Percentiles rank a stretch among this genome's conserved stretches.
Evolutionary conservation across 2,113 vertebrate genomes (phyloP).

Genomic region (Clarias gariepinus): DNA sequence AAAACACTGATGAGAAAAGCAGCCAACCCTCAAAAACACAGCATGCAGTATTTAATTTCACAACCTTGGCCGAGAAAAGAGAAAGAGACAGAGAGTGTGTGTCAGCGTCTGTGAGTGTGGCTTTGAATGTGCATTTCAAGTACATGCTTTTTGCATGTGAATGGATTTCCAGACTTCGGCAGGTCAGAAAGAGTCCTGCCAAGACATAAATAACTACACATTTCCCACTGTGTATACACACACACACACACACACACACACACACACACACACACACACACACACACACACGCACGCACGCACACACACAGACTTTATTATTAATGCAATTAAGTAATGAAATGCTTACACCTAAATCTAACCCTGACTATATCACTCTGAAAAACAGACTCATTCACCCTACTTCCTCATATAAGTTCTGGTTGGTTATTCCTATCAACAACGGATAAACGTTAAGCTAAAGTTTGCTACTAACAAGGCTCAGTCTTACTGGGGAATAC

Average conservation of each 20-base stretch:
- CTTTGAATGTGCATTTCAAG: constrained; percentile 18
- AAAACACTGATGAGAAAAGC: constrained; percentile 34
- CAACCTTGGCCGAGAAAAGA: constrained; percentile 17
- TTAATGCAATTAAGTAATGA: neutral
- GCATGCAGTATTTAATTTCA: constrained; percentile 34
- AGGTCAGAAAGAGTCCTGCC: constrained; percentile 20
- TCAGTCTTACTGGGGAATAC: neutral
- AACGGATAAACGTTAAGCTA: neutral
- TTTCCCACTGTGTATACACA: neutral
- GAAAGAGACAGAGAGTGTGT: constrained; percentile 13
- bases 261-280: constrained; percentile 40
- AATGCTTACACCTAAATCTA: neutral
- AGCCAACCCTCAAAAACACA: constrained; percentile 29
- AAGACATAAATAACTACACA: constrained; percentile 21
- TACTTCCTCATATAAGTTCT: neutral
- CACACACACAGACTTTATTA: neutral
- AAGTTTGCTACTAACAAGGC: neutral
- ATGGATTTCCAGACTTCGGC: constrained; percentile 15
- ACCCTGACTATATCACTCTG: neutral
- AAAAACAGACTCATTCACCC: neutral
- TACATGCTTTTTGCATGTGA: constrained; percentile 36
- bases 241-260: constrained; percentile 40
- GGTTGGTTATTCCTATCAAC: neutral
- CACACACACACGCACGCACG: constrained; percentile 24
- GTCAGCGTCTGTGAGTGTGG: constrained; percentile 29